phyloP scores from a whole-genome alignment of 2,797 vertebrate species.

The Antrozous pallidus region DNA sequence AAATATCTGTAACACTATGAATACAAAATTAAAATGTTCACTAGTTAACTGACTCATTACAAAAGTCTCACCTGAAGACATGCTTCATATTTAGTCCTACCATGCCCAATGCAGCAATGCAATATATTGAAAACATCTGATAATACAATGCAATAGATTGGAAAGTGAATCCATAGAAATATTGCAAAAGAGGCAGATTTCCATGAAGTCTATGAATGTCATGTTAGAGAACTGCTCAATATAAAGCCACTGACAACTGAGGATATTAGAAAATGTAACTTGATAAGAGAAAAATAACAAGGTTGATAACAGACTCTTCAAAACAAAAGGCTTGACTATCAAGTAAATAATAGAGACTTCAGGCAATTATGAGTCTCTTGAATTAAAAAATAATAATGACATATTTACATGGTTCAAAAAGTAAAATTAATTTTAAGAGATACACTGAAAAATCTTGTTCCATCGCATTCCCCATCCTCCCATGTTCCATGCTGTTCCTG shows the following conservation, averaged over 20 bases:
- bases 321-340: neutral
- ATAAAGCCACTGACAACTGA: neutral
- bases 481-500: neutral
- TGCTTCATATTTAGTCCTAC: neutral
- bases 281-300: slow-evolving; percentile 9
- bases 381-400: neutral
- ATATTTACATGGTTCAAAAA: neutral
- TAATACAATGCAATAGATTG: neutral
- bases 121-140: neutral
- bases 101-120: neutral
- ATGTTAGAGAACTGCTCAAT: neutral
- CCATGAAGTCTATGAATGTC: neutral
- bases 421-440: neutral
- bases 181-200: neutral
- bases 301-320: neutral
- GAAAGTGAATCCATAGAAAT: neutral
- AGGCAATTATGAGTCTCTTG: neutral
- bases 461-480: neutral
- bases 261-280: neutral
- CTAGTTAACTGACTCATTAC: neutral
- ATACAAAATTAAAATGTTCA: slow-evolving; percentile 1
- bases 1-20: neutral
- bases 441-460: neutral
- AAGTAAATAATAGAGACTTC: neutral
- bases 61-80: neutral